These are phyloP conservation scores for Buathra laborator DNA, from an alignment of 2,888 invertebrate species.

Conservation along the genomic window DNA sequence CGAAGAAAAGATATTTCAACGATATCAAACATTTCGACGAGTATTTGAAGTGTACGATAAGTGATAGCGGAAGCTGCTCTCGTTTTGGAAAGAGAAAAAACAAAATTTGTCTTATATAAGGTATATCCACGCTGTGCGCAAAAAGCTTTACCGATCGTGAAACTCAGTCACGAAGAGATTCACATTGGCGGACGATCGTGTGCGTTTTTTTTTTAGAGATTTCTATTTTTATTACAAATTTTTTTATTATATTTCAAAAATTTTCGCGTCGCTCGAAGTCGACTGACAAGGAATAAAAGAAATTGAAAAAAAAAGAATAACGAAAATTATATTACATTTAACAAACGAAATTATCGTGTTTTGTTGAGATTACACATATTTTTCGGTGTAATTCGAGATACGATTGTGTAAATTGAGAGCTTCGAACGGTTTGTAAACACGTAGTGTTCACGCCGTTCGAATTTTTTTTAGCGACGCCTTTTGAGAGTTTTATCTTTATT, in stretches of 20 bases:
- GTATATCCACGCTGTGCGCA: conserved; percentile 49
- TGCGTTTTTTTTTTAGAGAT: conserved; percentile 72
- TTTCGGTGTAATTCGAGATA: conserved; percentile 49
- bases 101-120: conserved; percentile 44
- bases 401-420: conserved; percentile 54
- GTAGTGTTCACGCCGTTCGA: conserved; percentile 63
- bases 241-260: conserved; percentile 75
- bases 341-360: conserved; percentile 51
- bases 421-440: conserved; percentile 56
- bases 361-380: conserved; percentile 58
- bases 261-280: conserved; percentile 65
- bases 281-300: conserved; percentile 50
- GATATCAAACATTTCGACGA: conserved; percentile 55
- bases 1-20: conserved; percentile 40
- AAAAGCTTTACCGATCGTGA: conserved; percentile 57
- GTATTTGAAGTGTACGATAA: conserved; percentile 35
- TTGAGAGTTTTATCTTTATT: conserved; percentile 63
- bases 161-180: conserved; percentile 41
- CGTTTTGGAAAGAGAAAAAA: conserved; percentile 22
- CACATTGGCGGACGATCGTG: conserved; percentile 7
- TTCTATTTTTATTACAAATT: conserved; percentile 80
- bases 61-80: conserved; percentile 58
- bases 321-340: conserved; percentile 23
- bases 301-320: conserved; percentile 13
- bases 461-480: conserved; percentile 51